Evolutionary conservation across 2,113 vertebrate genomes (phyloP), one percentile per base, ranked within the genome.

Genomic region (Aptenodytes patagonicus): DNA sequence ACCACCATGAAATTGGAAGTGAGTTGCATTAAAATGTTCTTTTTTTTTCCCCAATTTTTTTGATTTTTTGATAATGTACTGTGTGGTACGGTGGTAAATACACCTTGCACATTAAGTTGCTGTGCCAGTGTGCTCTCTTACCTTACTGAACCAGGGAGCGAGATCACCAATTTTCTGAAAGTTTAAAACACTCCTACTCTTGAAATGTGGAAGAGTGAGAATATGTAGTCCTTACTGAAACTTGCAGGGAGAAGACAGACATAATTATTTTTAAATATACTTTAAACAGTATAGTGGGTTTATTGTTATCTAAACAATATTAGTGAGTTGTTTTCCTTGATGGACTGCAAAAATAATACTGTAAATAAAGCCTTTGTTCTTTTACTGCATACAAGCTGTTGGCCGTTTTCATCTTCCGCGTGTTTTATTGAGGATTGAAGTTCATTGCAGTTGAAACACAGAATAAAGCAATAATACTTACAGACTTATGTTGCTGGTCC

Each of bases 21-120:
- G 20, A 57, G 9, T 36, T 64, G 20, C 46, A 22, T 46, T 47
- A 5, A 86, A 51, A 52, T 31, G 3, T 18, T 84, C 19, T 24
- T 4, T 17, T 17, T n/a, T 47, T 25, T 7, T 9, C 4, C 44
- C 17, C 8, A 78, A 89, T 85, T 24, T 81, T 73, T 8, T 32
- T n/a, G 10, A 2, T 25, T 44, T 73, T 81, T 80, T 57, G 11
- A 2, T 54, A 40, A 29, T 0, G 0, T 42, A 3, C 15, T 80
- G 2, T 54, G 40, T 49, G 24, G 10, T 40, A 5, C 22, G 19
- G 34, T 9, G 17, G 49, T 22, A 75, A 44, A 62, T 73, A 52
- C 10, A 31, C 0, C 0, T 31, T 40, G 9, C 28, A 6, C 0
- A 0, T 49, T 11, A 36, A 47, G 25, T 25, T 82, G 10, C 29